phyloP scores from a whole-genome alignment of 1,140 invertebrate genomes.

The Papilio dardanus region DNA sequence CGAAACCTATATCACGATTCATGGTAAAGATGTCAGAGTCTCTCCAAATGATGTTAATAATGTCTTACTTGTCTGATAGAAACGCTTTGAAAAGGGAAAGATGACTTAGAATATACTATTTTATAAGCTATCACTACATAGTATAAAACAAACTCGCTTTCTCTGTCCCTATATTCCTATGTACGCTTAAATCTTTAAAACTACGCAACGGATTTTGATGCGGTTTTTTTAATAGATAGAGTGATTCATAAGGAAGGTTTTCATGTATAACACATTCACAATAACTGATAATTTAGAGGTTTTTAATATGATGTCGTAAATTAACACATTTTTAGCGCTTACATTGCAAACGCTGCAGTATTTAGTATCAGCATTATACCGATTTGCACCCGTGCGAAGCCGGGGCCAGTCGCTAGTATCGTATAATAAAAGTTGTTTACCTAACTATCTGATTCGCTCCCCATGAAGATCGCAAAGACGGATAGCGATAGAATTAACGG shows the following conservation, averaged over 20 bases:
- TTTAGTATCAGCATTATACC: neutral
- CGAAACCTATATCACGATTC: constrained; percentile 1
- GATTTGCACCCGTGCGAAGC: neutral
- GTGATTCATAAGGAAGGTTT: too few species aligned
- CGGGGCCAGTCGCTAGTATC: too few species aligned
- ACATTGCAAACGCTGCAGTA: neutral
- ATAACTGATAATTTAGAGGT: too few species aligned
- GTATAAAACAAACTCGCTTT: too few species aligned
- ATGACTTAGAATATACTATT: neutral
- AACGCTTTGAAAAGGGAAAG: neutral
- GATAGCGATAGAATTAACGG: constrained; percentile 5
- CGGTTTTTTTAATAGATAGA: too few species aligned
- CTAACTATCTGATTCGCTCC: neutral
- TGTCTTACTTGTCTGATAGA: neutral
- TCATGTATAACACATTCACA: too few species aligned
- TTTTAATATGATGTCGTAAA: too few species aligned
- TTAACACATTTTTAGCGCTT: too few species aligned
- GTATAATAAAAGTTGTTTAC: neutral
- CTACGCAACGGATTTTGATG: too few species aligned
- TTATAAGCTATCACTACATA: too few species aligned
- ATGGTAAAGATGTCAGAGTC: constrained; percentile 8
- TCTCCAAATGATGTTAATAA: neutral
- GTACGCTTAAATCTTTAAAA: too few species aligned
- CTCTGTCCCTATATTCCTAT: too few species aligned
- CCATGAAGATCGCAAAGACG: constrained; percentile 7